These are phyloP conservation scores for Xanthostigma xanthostigma DNA, from an alignment of 2,888 invertebrate species.

Conservation along the genomic window DNA sequence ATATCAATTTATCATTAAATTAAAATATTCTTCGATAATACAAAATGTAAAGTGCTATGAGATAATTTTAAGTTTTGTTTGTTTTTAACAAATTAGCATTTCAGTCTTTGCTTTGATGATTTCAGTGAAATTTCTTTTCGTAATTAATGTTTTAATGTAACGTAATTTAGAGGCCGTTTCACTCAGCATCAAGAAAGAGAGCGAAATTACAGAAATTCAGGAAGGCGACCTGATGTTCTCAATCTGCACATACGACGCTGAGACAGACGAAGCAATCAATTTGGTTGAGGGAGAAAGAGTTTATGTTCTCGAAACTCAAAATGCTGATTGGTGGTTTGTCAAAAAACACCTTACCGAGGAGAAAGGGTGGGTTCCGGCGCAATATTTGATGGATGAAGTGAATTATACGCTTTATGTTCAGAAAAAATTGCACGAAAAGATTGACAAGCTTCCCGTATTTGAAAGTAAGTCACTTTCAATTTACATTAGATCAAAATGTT, in stretches of 20 bases:
- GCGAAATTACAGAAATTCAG: slow-evolving; percentile 35
- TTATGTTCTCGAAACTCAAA: slow-evolving; percentile 65
- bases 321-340: slow-evolving; percentile 87
- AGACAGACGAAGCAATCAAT: slow-evolving; percentile 75
- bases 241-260: slow-evolving; percentile 72
- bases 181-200: slow-evolving; percentile 31
- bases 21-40: too few relatives aligned
- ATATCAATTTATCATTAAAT: too few relatives aligned
- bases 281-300: slow-evolving; percentile 82
- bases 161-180: slow-evolving; percentile 25
- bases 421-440: slow-evolving; percentile 79
- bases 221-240: slow-evolving; percentile 70
- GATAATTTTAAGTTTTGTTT: too few relatives aligned
- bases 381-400: slow-evolving; percentile 67
- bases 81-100: too few relatives aligned
- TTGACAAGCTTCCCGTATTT: slow-evolving; percentile 80
- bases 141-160: not conserved
- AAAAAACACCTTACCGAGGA: slow-evolving; percentile 79
- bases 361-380: slow-evolving; percentile 87
- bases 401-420: slow-evolving; percentile 72
- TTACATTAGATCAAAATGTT: too few relatives aligned
- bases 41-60: too few relatives aligned
- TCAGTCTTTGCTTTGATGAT: not conserved
- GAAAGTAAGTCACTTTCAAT: slow-evolving; percentile 54
- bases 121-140: not conserved